Conservation (phyloP, 1,140 invertebrate species). For the Micrasema longulum region DNA sequence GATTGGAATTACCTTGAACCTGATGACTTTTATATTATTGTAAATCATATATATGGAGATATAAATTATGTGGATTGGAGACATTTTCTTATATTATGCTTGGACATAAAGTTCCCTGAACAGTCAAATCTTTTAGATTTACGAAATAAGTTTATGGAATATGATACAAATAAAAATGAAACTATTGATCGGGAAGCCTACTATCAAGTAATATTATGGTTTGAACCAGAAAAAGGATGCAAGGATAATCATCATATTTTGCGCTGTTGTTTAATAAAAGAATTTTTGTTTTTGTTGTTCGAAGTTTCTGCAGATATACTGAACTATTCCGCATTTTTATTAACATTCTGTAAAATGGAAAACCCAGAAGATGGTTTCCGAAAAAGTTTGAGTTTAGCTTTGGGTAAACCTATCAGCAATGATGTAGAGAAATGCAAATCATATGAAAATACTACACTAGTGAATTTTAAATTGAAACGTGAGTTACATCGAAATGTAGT, state of each 20-base stretch:
- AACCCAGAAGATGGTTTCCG: conserved; percentile 34
- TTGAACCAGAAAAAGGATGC: conserved; percentile 26
- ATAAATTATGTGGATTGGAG: conserved; percentile 39
- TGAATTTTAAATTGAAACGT: background rate
- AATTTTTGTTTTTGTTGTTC: conserved; percentile 36
- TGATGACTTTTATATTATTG: conserved; percentile 24
- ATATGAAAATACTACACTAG: background rate
- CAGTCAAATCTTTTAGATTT: conserved; percentile 18
- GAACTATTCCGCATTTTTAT: conserved; percentile 37
- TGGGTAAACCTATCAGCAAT: conserved; percentile 18
- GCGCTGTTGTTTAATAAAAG: conserved; percentile 28
- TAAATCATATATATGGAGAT: conserved; percentile 30
- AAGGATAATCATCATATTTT: conserved; percentile 2
- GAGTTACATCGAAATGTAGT: conserved; percentile 5
- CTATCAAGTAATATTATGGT: conserved; percentile 24
- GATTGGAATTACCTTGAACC: conserved; percentile 25
- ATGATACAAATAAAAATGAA: conserved; percentile 28
- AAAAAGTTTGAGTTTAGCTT: conserved; percentile 25
- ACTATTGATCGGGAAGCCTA: conserved; percentile 21
- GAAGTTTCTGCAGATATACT: conserved; percentile 9
- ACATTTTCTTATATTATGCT: conserved; percentile 34
- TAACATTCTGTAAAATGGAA: conserved; percentile 31
- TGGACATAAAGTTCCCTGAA: conserved; percentile 26
- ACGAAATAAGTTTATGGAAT: conserved; percentile 21
- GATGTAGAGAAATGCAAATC: conserved; percentile 7